These are phyloP conservation scores for Xestia xanthographa DNA, from an alignment of 2,888 invertebrate species.

Conservation along the genomic window DNA sequence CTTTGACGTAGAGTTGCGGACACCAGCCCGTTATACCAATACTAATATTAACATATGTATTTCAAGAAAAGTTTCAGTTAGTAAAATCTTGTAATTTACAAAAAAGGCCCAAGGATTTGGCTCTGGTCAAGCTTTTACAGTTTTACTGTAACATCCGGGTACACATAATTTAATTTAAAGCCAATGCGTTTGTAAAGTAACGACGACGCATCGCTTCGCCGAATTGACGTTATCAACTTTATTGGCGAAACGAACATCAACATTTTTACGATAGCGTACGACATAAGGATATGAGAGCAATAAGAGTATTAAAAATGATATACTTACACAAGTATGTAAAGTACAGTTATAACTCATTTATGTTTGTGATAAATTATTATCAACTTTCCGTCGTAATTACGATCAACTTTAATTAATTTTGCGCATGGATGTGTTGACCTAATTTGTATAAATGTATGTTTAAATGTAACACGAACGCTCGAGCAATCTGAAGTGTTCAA, in stretches of 20 bases:
- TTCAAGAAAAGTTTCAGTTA: background rate
- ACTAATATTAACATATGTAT: no score
- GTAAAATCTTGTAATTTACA: background rate
- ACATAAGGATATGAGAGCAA: conserved; percentile 43
- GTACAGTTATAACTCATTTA: conserved; percentile 18
- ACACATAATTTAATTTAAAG: conserved; percentile 35
- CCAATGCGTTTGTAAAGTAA: conserved; percentile 56
- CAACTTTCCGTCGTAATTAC: conserved; percentile 16
- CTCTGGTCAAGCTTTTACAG: background rate
- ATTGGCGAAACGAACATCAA: conserved; percentile 56
- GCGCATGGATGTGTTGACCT: conserved; percentile 24
- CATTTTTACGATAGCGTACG: conserved; percentile 61
- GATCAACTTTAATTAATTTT: conserved; percentile 24
- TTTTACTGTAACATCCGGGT: conserved; percentile 24
- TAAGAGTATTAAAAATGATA: conserved; percentile 21
- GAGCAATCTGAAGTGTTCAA: conserved; percentile 33
- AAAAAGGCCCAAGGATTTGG: background rate
- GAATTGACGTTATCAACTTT: conserved; percentile 62
- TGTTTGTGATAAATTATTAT: conserved; percentile 15
- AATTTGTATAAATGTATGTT: conserved; percentile 30
- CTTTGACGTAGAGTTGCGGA: no score
- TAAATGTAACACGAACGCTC: conserved; percentile 12
- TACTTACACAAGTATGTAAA: conserved; percentile 15
- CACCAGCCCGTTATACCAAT: no score
- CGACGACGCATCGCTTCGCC: conserved; percentile 56